phyloP scores from a whole-genome alignment of 2,888 invertebrate species.

The Acronicta alni region DNA sequence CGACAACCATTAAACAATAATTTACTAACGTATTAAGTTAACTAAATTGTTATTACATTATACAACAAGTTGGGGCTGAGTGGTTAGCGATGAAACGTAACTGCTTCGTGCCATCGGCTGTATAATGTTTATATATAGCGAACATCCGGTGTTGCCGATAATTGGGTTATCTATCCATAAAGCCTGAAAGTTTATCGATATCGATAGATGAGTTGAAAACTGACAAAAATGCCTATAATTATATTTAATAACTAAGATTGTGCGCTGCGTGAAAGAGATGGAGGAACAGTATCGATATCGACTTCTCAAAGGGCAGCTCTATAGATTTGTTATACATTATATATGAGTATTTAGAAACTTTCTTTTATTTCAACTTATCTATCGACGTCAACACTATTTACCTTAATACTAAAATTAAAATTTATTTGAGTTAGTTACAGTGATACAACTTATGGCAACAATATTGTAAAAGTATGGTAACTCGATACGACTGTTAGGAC shows the following conservation, averaged over 20 bases:
- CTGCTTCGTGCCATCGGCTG: constrained; percentile 34
- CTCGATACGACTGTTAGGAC: constrained; percentile 35
- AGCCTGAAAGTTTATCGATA: constrained; percentile 44
- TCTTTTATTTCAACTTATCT: constrained; percentile 25
- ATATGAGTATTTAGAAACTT: neutral
- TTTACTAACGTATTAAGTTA: constrained; percentile 54
- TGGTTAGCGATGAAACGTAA: constrained; percentile 43
- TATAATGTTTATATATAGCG: constrained; percentile 40
- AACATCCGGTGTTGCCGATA: constrained; percentile 37
- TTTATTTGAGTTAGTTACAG: constrained; percentile 51
- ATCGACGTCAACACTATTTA: constrained; percentile 37
- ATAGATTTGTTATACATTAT: too few relatives aligned
- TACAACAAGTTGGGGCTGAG: constrained; percentile 51
- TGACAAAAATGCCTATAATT: constrained; percentile 2
- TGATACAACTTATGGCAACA: constrained; percentile 48
- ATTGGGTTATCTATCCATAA: constrained; percentile 36
- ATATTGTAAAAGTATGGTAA: constrained; percentile 54
- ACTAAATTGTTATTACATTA: constrained; percentile 53
- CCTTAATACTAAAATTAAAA: constrained; percentile 53
- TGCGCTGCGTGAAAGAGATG: constrained; percentile 5
- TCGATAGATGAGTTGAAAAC: constrained; percentile 37
- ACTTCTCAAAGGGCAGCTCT: neutral
- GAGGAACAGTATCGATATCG: constrained; percentile 21
- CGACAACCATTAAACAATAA: constrained; percentile 53
- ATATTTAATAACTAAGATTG: constrained; percentile 5